Evolutionary conservation across 1,140 invertebrate genomes (phyloP).

Genomic region (Dendrolimus punctatus): DNA sequence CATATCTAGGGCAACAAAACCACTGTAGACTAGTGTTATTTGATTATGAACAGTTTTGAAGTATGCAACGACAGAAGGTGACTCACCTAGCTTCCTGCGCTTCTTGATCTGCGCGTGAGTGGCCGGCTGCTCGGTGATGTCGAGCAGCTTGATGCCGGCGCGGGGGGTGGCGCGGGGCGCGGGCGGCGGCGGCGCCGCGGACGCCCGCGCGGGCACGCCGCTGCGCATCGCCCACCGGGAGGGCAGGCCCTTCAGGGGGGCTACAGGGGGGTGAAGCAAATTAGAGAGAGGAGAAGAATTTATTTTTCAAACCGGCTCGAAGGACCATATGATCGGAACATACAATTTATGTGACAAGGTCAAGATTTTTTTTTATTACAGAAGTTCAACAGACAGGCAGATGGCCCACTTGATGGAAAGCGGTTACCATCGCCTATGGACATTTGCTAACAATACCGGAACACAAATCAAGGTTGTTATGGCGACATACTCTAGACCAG

Average conservation of each 20-base stretch:
- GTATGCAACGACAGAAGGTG: neutral
- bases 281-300: neutral
- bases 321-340: too few relatives aligned
- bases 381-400: too few relatives aligned
- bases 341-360: too few relatives aligned
- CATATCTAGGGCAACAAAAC: too few relatives aligned
- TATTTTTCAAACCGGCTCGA: neutral
- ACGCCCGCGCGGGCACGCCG: slow-evolving; percentile 56
- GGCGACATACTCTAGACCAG: too few relatives aligned
- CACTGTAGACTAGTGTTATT: too few relatives aligned
- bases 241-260: slow-evolving; percentile 92
- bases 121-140: slow-evolving; percentile 92
- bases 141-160: slow-evolving; percentile 89
- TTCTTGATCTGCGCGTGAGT: slow-evolving; percentile 75
- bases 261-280: slow-evolving; percentile 55
- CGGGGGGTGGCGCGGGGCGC: slow-evolving; percentile 71
- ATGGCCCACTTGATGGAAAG: too few relatives aligned
- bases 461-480: too few relatives aligned
- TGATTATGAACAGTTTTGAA: too few relatives aligned
- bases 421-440: too few relatives aligned
- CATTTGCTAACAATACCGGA: too few relatives aligned
- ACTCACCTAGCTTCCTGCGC: slow-evolving; percentile 58
- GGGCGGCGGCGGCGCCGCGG: slow-evolving; percentile 59
- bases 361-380: too few relatives aligned
- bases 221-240: slow-evolving; percentile 79